A percentile compares a stretch with the other conserved stretches of the same genome.
Conservation (phyloP, 1,140 invertebrate species). For the Drosophila eugracilis region DNA sequence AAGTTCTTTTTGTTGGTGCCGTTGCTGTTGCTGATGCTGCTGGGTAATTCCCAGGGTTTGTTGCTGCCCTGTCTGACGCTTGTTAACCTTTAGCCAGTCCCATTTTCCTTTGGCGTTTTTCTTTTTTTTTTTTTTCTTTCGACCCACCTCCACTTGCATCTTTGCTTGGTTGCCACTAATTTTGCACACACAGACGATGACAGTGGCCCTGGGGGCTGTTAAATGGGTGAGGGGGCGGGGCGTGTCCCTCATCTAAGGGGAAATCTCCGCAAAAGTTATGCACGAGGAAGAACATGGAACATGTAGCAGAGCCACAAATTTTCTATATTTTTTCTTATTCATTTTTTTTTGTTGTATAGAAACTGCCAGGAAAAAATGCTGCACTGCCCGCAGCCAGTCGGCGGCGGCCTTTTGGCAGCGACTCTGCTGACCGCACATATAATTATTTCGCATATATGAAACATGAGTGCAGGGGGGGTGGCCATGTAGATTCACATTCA, state of each 20-base stretch:
- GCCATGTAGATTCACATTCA: neutral
- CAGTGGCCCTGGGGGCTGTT: conserved; percentile 5
- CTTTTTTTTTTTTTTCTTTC: too few relatives aligned
- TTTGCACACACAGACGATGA: conserved; percentile 54
- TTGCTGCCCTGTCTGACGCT: conserved; percentile 59
- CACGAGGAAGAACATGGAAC: conserved; percentile 62
- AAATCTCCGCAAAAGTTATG: conserved; percentile 79
- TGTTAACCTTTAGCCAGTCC: conserved; percentile 79
- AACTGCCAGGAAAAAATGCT: conserved; percentile 42
- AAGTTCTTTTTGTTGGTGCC: conserved; percentile 58
- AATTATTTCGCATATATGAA: conserved; percentile 82
- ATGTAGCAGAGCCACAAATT: conserved; percentile 63
- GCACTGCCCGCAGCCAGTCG: conserved; percentile 69
- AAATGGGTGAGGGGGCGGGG: conserved; percentile 17
- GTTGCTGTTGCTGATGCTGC: conserved; percentile 4
- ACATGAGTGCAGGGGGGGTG: conserved; percentile 69
- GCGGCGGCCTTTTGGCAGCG: conserved; percentile 29
- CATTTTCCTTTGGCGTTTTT: conserved; percentile 46
- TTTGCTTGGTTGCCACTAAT: conserved; percentile 66
- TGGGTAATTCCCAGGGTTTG: conserved; percentile 48
- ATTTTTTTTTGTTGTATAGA: conserved; percentile 22
- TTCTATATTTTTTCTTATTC: conserved; percentile 37
- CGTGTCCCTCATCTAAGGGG: conserved; percentile 51
- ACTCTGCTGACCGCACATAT: conserved; percentile 75
- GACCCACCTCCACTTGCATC: conserved; percentile 32